Evolutionary conservation across 2,113 vertebrate genomes (phyloP).

Genomic region (Cephalopholis sonnerati): DNA sequence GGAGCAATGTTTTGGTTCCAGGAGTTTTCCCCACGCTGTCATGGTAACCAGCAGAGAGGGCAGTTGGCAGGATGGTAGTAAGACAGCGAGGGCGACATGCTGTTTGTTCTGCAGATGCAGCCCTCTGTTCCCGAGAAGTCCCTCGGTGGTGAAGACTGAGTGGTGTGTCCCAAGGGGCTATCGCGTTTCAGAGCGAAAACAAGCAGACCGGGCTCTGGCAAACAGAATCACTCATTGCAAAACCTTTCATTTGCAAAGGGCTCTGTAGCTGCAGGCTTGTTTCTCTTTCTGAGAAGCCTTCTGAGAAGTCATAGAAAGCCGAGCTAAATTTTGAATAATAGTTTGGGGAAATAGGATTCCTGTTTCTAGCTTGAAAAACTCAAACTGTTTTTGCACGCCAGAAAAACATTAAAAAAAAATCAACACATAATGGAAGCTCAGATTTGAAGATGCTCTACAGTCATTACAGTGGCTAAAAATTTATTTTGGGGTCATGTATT

Average conservation of each 20-base stretch:
- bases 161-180: conserved; percentile 66
- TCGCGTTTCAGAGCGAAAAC: conserved; percentile 76
- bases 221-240: conserved; percentile 54
- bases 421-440: background rate
- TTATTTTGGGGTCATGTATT: conserved; percentile 51
- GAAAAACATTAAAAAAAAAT: conserved; percentile 1
- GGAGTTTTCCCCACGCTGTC: conserved; percentile 66
- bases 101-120: conserved; percentile 77
- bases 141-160: conserved; percentile 70
- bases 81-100: conserved; percentile 59
- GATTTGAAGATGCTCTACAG: background rate
- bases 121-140: conserved; percentile 73
- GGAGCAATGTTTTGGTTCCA: conserved; percentile 52
- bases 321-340: conserved; percentile 20
- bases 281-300: conserved; percentile 33
- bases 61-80: conserved; percentile 69
- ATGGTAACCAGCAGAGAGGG: conserved; percentile 70
- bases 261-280: conserved; percentile 34
- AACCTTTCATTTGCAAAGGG: conserved; percentile 57
- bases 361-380: background rate
- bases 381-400: too few relatives aligned
- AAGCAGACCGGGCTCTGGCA: conserved; percentile 53
- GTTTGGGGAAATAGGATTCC: conserved; percentile 43
- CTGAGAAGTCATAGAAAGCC: conserved; percentile 9
- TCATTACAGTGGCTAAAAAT: conserved; percentile 19